These are phyloP conservation scores for Diaphora mendica DNA, from an alignment of 2,888 invertebrate genomes.

Conservation along the genomic window DNA sequence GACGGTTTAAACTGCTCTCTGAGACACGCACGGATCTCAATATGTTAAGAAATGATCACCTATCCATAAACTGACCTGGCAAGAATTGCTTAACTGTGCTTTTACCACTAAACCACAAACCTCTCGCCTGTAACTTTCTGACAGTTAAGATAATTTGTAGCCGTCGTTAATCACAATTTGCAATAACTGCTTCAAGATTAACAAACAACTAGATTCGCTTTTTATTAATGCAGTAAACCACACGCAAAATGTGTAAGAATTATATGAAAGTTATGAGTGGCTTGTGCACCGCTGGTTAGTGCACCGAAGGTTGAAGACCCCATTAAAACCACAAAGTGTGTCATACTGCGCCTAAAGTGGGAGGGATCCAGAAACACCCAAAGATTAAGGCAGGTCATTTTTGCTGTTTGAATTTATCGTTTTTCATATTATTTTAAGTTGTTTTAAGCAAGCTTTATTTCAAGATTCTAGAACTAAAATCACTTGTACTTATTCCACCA, in stretches of 20 bases:
- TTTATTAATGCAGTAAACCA: neutral
- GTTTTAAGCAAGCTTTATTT: neutral
- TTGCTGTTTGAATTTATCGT: no score
- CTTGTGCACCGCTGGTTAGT: neutral
- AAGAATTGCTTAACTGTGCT: no score
- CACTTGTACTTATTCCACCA: no score
- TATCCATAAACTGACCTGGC: no score
- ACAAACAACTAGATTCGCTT: neutral
- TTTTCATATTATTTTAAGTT: no score
- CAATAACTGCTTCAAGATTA: neutral
- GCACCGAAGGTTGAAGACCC: neutral
- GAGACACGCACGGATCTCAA: no score
- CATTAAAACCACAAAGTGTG: neutral
- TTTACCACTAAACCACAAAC: no score
- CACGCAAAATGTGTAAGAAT: neutral
- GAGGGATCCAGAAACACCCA: neutral
- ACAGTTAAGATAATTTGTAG: neutral
- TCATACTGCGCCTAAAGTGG: neutral
- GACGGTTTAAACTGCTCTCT: no score
- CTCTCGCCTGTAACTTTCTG: neutral
- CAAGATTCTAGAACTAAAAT: no score
- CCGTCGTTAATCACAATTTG: neutral
- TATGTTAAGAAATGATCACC: no score
- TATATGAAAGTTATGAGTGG: slow-evolving; percentile 1
- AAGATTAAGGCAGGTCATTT: neutral